Evolutionary conservation across 1,140 invertebrate species (phyloP), one percentile per base, ranked within the genome.

Genomic region (Drusus annulatus): DNA sequence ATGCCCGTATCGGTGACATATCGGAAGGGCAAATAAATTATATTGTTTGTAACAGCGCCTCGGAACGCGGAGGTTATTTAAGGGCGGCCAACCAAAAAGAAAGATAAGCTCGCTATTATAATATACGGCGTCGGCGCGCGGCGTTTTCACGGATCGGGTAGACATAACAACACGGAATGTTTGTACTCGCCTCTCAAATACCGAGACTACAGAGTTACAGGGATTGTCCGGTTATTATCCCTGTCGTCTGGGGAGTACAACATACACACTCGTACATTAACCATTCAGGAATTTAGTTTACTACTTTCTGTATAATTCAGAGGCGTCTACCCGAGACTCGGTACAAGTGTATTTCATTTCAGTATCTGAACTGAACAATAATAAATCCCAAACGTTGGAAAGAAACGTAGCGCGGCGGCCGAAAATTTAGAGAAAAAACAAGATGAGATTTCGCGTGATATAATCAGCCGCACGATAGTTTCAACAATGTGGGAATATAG

Each of bases 11-110:
- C 79, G 60, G 79, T 71, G 79, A 76, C 75, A 62, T 77, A 81
- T 81, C 74, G 80, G 62, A 76, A 81, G 73, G 51, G 36, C 45
- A 81, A 78, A 81, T 81, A 81, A 81, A 81, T 80, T 76, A 76
- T 80, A 56, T 52, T 45, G 69, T 78, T 56, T 81, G 75, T 45
- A 52, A 19, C 79, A 28, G 73, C 28, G 51, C 54, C 60, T 28
- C 56, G 73, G 54, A 63, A 50, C 23, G 62, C 62, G 6, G n/a
- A 23, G 60, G 60, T 78, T 65, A 78, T 65, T 68, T 68, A 65
- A 68, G 76, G 76, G 76, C 60, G 76, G 76, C 60, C 76, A 68
- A 78, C 60, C 60, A 78, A 78, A 78, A 68, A 77, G 28, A 77
- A 65, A 31, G 76, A 75, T 58, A 75, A 74, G n/a, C 54, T 8